phyloP scores from a whole-genome alignment of 2,797 vertebrate species.

The Thripadectes ignobilis region DNA sequence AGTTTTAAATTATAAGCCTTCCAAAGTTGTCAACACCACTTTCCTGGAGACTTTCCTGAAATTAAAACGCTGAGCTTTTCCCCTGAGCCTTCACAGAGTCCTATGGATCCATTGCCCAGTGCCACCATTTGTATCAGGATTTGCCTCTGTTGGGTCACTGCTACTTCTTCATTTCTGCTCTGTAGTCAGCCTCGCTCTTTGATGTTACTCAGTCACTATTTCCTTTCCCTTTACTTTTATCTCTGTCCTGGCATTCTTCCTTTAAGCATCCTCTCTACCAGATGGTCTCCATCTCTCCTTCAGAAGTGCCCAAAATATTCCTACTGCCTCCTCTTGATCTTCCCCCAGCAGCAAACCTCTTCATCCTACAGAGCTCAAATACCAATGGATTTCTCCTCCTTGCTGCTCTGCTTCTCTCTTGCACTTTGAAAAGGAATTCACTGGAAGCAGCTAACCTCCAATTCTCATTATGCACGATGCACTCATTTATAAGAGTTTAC shows the following conservation, averaged over 20 bases:
- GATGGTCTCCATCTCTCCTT: conserved; percentile 82
- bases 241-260: conserved; percentile 80
- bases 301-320: conserved; percentile 79
- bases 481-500: conserved; percentile 53
- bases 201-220: conserved; percentile 79
- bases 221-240: conserved; percentile 82
- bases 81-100: conserved; percentile 1
- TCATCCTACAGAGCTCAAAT: conserved; percentile 73
- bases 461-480: conserved; percentile 55
- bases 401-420: conserved; percentile 56
- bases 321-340: conserved; percentile 80
- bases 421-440: conserved; percentile 65
- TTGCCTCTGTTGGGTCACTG: conserved; percentile 64
- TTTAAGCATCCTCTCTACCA: conserved; percentile 79
- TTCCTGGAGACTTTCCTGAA: conserved; percentile 50
- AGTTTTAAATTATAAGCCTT: conserved; percentile 55
- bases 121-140: conserved; percentile 52
- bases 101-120: conserved; percentile 9
- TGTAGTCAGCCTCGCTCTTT: conserved; percentile 70
- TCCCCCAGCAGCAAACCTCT: conserved; percentile 72
- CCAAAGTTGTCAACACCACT: conserved; percentile 39
- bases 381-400: conserved; percentile 60
- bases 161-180: conserved; percentile 64
- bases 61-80: conserved; percentile 20
- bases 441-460: conserved; percentile 65